Base-by-base conservation (phyloP, 2,888 invertebrate species). In the Megamerina dolium region DNA sequence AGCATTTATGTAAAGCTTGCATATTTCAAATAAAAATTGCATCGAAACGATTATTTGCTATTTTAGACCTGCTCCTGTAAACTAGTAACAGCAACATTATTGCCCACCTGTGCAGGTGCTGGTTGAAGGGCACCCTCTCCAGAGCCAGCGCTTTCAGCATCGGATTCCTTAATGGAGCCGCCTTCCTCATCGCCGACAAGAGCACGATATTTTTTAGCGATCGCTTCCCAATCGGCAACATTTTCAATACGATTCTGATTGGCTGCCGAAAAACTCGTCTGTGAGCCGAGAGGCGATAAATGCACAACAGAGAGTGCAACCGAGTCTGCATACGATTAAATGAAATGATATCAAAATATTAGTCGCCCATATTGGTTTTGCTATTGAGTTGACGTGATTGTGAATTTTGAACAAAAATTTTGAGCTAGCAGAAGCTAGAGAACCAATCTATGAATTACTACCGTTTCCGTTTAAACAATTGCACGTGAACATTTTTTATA, bases 151-250 rank as follows among this genome's bases (percentile, higher is more conserved):
- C 63, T 66, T 49, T 72, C 73, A 18, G 63, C 67, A 45, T 72
- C 70, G 4, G 68, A 69, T 23, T 73, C 73, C 55, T 68, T 70
- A 4, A 71, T 52, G 1, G 72, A 72, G 10, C 66, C 64, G 2
- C 64, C 75, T 16, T 77, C 75, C 46, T 81, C 81, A 47, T 79
- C 77, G 74, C 84, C 83, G 51, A 81, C 77, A 9, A 91, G 74
- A 0, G 85, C 84, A 16, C 89, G 77, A 67, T 92, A 93, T 65
- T 90, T 91, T 73, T 87, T 87, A 17, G 91, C 86, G 45, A 92
- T 91, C 3, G 83, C 77, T 60, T 89, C 88, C 92, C 92, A 93
- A 67, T 93, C 91, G 2, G 88, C 87, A 6, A 92, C 89, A 60
- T 85, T 88, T 66, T 91, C 91, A 54, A 91, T 90, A 55, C 87